A percentile compares a stretch with the other conserved stretches of the same genome.
Evolutionary conservation across 2,888 invertebrate species (phyloP).

Genomic region (Apamea monoglypha): DNA sequence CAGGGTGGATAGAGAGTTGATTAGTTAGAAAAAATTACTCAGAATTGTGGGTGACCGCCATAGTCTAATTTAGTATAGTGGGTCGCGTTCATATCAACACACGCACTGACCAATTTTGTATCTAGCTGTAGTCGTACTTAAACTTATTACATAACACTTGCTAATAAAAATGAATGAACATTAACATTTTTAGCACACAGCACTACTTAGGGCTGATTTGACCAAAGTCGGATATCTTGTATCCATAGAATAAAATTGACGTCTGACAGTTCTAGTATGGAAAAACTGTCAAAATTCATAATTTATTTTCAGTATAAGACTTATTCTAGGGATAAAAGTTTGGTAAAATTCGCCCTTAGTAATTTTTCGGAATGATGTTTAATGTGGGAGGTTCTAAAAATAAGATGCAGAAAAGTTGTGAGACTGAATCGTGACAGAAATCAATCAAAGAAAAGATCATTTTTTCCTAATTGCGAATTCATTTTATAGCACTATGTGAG

Average conservation of each 20-base stretch:
- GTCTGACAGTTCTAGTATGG: neutral
- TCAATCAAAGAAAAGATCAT: neutral
- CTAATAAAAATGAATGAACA: conserved; percentile 57
- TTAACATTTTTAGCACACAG: conserved; percentile 31
- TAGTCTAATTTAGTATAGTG: conserved; percentile 66
- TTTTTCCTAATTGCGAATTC: neutral
- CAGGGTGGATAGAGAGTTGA: conserved; percentile 54
- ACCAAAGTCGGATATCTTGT: neutral
- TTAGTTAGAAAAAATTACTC: conserved; percentile 60
- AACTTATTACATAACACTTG: conserved; percentile 56
- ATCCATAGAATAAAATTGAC: neutral
- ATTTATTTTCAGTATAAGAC: neutral
- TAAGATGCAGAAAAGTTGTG: neutral
- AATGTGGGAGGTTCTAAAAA: conserved; percentile 1
- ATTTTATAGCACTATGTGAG: neutral
- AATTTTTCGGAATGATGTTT: neutral
- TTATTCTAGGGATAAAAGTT: neutral
- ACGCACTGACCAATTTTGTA: conserved; percentile 69
- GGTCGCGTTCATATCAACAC: conserved; percentile 65
- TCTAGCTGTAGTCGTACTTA: conserved; percentile 72
- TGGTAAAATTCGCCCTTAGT: neutral
- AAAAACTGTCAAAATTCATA: neutral
- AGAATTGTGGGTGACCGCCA: conserved; percentile 61
- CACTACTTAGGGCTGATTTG: conserved; percentile 11
- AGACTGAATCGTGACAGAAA: conserved; percentile 22